phyloP scores from a whole-genome alignment of 2,797 vertebrate species.

The Hozukius guyotensis region DNA sequence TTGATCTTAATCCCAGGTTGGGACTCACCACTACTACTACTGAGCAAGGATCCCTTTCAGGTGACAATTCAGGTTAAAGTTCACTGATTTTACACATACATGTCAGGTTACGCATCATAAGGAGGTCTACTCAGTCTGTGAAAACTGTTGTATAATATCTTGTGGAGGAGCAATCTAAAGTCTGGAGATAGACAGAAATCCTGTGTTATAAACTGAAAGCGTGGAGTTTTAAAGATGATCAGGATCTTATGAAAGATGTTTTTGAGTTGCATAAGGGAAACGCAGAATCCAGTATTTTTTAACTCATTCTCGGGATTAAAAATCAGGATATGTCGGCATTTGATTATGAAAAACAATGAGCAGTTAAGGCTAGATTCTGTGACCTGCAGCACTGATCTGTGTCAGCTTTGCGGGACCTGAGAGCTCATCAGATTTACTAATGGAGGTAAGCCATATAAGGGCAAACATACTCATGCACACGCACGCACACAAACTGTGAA shows the following conservation, averaged over 20 bases:
- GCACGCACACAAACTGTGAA: constrained; percentile 2
- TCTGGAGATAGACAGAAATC: not conserved
- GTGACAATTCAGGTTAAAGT: not conserved
- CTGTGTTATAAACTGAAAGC: not conserved
- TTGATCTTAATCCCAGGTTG: not conserved
- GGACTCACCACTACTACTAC: not conserved
- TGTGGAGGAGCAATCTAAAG: not conserved
- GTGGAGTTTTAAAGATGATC: not conserved
- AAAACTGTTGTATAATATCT: not conserved
- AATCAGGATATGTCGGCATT: not conserved
- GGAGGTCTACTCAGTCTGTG: not conserved
- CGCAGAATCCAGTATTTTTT: not conserved
- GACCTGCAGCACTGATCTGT: constrained; percentile 21
- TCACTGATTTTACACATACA: not conserved
- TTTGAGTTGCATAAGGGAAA: not conserved
- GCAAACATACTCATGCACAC: not conserved
- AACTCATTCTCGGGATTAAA: not conserved
- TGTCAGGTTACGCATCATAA: not conserved
- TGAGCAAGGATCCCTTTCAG: not conserved
- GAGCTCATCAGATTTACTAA: constrained; percentile 62
- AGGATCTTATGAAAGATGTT: not conserved
- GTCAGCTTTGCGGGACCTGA: constrained; percentile 16
- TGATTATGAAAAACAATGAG: not conserved
- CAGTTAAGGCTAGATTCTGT: not conserved
- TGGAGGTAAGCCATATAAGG: constrained; percentile 46